These are phyloP conservation scores for Tiliqua scincoides DNA, from an alignment of 2,113 vertebrate genomes.

Conservation along the genomic window DNA sequence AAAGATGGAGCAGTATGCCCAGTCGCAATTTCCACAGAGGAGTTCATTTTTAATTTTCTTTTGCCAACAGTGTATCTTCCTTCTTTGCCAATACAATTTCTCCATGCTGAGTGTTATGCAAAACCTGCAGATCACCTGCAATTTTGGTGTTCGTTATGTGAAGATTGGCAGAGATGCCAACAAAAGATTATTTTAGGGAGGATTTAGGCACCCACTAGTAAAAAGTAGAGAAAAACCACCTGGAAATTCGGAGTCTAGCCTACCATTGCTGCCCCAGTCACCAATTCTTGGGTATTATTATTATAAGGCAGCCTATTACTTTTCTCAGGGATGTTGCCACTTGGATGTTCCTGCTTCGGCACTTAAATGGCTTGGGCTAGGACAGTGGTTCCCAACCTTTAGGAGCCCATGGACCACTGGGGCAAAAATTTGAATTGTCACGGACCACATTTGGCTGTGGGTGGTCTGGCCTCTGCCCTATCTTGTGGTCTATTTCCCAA, in stretches of 20 bases:
- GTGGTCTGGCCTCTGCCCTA: too few relatives aligned
- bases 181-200: not conserved
- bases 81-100: not conserved
- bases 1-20: not conserved
- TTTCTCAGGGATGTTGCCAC: not conserved
- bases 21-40: not conserved
- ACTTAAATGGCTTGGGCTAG: too few relatives aligned
- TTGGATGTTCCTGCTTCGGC: too few relatives aligned
- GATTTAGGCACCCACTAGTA: not conserved
- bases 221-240: not conserved
- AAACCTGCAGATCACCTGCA: not conserved
- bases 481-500: too few relatives aligned
- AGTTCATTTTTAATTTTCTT: conserved; percentile 17
- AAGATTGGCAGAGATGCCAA: not conserved
- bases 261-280: not conserved
- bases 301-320: not conserved
- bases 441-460: too few relatives aligned
- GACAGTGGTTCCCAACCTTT: too few relatives aligned
- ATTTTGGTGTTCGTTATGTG: not conserved
- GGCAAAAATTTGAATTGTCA: too few relatives aligned
- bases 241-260: not conserved
- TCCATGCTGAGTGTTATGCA: not conserved
- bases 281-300: not conserved
- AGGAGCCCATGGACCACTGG: too few relatives aligned
- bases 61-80: not conserved